phyloP scores from a whole-genome alignment of 2,797 vertebrate species.

The Peromyscus attwateri region DNA sequence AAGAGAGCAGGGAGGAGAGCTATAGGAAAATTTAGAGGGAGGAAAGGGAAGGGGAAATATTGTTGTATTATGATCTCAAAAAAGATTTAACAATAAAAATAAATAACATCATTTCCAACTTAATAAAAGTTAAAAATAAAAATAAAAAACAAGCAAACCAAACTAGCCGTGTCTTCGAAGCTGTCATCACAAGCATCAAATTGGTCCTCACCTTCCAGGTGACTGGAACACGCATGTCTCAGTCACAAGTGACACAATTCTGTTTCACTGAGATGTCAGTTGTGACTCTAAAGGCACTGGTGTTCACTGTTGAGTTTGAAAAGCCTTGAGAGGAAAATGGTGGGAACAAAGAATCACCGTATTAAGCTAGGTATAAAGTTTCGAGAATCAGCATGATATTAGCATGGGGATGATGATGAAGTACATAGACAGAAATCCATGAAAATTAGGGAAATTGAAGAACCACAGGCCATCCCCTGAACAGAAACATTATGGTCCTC shows the following conservation, averaged over 20 bases:
- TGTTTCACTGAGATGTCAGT: background rate
- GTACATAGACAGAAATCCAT: background rate
- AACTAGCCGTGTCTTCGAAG: background rate
- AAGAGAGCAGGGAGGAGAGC: background rate
- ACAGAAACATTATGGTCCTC: constrained; percentile 96
- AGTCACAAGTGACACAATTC: background rate
- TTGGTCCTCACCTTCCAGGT: background rate
- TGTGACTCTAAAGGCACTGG: background rate
- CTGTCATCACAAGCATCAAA: background rate
- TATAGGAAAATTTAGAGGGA: background rate
- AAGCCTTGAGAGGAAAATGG: background rate
- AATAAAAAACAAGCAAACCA: background rate
- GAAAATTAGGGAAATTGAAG: background rate
- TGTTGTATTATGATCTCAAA: background rate
- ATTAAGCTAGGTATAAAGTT: background rate
- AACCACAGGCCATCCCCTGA: constrained; percentile 86
- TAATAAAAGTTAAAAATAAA: background rate
- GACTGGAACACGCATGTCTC: background rate
- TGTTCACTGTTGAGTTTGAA: background rate
- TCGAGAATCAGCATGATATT: background rate
- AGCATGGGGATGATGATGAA: background rate
- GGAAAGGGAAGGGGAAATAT: background rate
- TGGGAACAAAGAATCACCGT: background rate
- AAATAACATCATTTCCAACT: background rate
- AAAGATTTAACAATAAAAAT: background rate